Evolutionary conservation across 1,140 invertebrate species (phyloP).

Genomic region (Drosophila mayri): DNA sequence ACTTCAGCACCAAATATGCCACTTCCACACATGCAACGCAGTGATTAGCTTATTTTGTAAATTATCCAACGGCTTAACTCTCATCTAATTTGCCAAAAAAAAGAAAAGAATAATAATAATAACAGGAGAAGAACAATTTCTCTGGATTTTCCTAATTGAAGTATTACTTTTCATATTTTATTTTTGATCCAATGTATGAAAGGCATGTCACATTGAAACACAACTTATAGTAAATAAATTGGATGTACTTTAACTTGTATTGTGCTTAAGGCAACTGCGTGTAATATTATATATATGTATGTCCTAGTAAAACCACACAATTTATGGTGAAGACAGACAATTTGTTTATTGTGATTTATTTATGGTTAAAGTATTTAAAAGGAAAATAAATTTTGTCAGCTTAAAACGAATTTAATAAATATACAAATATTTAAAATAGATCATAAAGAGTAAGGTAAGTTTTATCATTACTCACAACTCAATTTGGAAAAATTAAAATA

Average conservation of each 20-base stretch:
- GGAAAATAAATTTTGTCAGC: not conserved
- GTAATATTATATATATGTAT: slow-evolving; percentile 11
- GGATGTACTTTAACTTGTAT: slow-evolving; percentile 14
- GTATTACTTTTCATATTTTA: slow-evolving; percentile 58
- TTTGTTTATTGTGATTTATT: not conserved
- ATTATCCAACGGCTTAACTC: slow-evolving; percentile 28
- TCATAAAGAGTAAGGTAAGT: too few species aligned
- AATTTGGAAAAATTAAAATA: too few species aligned
- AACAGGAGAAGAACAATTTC: slow-evolving; percentile 12
- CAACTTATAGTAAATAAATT: not conserved
- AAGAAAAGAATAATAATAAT: slow-evolving; percentile 9
- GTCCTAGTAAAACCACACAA: slow-evolving; percentile 1
- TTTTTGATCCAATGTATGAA: slow-evolving; percentile 1
- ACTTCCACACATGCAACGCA: slow-evolving; percentile 16
- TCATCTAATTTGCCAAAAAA: slow-evolving; percentile 58
- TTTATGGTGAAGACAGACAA: not conserved
- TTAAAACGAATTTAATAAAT: not conserved
- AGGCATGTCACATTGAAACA: slow-evolving; percentile 1
- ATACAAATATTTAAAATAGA: too few species aligned
- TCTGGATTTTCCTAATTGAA: slow-evolving; percentile 53
- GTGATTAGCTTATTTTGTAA: slow-evolving; percentile 64
- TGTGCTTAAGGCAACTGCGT: slow-evolving; percentile 25
- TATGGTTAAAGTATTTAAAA: not conserved
- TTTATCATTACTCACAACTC: too few species aligned
- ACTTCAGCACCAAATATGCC: slow-evolving; percentile 2